Evolutionary conservation across 2,888 invertebrate species (phyloP).

Genomic region (Caenorhabditis parvicauda): DNA sequence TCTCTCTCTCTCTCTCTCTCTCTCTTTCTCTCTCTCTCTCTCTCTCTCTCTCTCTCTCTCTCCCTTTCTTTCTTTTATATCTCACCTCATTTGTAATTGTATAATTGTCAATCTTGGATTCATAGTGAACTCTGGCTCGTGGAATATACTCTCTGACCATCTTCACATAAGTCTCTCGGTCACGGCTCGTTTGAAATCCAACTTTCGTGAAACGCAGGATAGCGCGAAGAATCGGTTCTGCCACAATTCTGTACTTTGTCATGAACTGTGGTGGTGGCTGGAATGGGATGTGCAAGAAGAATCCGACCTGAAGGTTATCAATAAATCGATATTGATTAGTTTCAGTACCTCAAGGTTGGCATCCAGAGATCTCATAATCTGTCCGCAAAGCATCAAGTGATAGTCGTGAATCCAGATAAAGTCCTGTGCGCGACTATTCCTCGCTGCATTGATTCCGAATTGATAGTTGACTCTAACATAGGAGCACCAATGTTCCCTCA

Average conservation of each 20-base stretch:
- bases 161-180: slow-evolving; percentile 45
- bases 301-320: slow-evolving; percentile 50
- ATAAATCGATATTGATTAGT: neutral
- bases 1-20: neutral
- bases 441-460: slow-evolving; percentile 53
- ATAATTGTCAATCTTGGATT: slow-evolving; percentile 41
- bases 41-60: too few relatives aligned
- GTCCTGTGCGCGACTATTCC: slow-evolving; percentile 54
- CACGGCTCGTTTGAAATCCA: slow-evolving; percentile 56
- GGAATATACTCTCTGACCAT: slow-evolving; percentile 38
- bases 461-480: slow-evolving; percentile 57
- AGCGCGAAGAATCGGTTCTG: slow-evolving; percentile 47
- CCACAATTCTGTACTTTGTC: slow-evolving; percentile 51
- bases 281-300: slow-evolving; percentile 58
- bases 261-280: slow-evolving; percentile 53
- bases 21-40: neutral
- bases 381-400: slow-evolving; percentile 55
- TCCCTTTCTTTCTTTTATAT: neutral
- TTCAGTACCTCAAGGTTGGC: slow-evolving; percentile 43
- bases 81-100: slow-evolving; percentile 42
- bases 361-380: slow-evolving; percentile 53
- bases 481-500: slow-evolving; percentile 52
- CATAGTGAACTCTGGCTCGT: slow-evolving; percentile 42
- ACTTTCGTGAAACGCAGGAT: slow-evolving; percentile 53
- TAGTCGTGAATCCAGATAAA: slow-evolving; percentile 60